Evolutionary conservation across 2,797 vertebrate species (phyloP), one percentile per base, ranked within the genome.

Genomic region (Yasuhikotakia modesta): DNA sequence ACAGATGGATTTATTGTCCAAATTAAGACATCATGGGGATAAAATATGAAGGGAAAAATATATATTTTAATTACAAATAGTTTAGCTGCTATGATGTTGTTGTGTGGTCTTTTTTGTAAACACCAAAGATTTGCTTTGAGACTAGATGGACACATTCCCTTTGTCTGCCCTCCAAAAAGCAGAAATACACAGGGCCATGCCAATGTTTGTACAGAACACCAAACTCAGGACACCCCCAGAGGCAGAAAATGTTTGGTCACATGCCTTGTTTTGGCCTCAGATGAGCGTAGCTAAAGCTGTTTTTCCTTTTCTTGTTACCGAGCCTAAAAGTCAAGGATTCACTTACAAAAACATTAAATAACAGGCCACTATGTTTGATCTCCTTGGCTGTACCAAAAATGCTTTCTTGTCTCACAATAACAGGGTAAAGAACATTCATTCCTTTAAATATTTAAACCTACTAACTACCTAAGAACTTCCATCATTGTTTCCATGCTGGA

Each of bases 21-120:
- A 81, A 85, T 81, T 78, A 88, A 85, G 84, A 91, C 87, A 85
- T 87, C 35, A 71, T 84, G 71, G 39, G 73, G 61, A 78, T 79
- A 27, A 27, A 27, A 4, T 27, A 27, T 27, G 27, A 86, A 87
- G 88, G 53, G 66, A 39, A 78, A 81, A 68, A 64, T 39, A 39
- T 39, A 39, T 55, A 72, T 88, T 89, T 86, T 90, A 90, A 92
- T 93, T 89, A 89, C 90, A 90, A 91, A 89, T 90, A 91, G 86
- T 91, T 91, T 86, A 85, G 85, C 87, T 85, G 68, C 90, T 91
- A 86, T 88, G 86, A 91, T 91, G 91, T 84, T 91, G 89, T 90
- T 93, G 92, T 92, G 92, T 92, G 92, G 92, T 92, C 92, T 90
- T 87, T n/a, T 89, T 79, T 88, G 87, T 91, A 91, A 93, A 91